Evolutionary conservation across 2,797 vertebrate genomes (phyloP).

Genomic region (Clarias pachynema): DNA sequence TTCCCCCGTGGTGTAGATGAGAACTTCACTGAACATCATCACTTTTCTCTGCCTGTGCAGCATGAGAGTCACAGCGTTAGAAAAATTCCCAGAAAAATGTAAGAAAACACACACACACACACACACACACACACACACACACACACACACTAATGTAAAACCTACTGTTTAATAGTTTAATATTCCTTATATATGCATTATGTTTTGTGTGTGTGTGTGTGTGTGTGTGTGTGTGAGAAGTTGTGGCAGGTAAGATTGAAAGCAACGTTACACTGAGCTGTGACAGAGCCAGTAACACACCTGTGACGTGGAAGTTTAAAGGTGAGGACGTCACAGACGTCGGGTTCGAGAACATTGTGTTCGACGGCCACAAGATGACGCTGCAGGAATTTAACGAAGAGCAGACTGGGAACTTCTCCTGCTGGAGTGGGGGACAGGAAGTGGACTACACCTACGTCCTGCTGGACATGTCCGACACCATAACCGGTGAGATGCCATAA

Average conservation of each 20-base stretch:
- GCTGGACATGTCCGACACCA: slow-evolving; percentile 36
- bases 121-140: slow-evolving; percentile 11
- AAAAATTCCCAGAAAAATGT: slow-evolving; percentile 48
- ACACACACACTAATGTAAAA: neutral
- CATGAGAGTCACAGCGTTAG: slow-evolving; percentile 1
- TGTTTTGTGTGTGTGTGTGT: neutral
- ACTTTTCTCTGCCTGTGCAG: slow-evolving; percentile 30
- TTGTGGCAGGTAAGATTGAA: slow-evolving; percentile 10
- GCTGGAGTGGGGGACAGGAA: slow-evolving; percentile 57
- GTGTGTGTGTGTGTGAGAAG: slow-evolving; percentile 53
- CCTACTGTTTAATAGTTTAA: neutral
- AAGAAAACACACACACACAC: slow-evolving; percentile 25
- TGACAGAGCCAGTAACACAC: accelerated
- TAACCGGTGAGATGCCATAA: slow-evolving; percentile 50
- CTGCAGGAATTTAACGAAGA: slow-evolving; percentile 16
- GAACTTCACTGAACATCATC: neutral
- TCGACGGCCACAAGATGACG: slow-evolving; percentile 35
- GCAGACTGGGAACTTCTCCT: slow-evolving; percentile 69
- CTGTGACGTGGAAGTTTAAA: slow-evolving; percentile 60
- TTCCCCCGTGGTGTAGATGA: slow-evolving; percentile 36
- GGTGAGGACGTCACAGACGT: accelerated
- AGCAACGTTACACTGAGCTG: slow-evolving; percentile 60
- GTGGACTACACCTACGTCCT: slow-evolving; percentile 67
- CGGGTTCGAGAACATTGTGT: accelerated
- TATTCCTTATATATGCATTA: neutral